These are phyloP conservation scores for Dolichomitus sp. DNA, from an alignment of 2,888 invertebrate genomes.

Conservation along the genomic window DNA sequence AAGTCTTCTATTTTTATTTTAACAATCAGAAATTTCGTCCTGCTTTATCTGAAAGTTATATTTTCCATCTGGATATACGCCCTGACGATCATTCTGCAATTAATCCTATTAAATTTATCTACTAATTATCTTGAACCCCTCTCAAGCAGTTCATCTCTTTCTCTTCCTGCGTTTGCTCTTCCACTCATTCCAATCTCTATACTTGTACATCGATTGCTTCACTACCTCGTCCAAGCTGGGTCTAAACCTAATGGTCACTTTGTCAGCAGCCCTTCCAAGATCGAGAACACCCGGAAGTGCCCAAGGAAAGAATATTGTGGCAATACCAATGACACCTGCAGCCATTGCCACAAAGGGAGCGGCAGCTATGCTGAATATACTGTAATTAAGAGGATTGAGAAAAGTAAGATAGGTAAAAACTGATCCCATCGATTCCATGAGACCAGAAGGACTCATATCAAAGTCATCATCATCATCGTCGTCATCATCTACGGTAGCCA, in stretches of 20 bases:
- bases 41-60: background rate
- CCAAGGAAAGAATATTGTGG: conserved; percentile 90
- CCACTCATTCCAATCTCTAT: conserved; percentile 79
- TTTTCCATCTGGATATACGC: conserved; percentile 23
- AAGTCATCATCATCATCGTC: conserved; percentile 86
- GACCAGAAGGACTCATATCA: conserved; percentile 84
- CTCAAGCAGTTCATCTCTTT: conserved; percentile 73
- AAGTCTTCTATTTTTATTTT: conserved; percentile 3
- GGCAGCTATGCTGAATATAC: conserved; percentile 88
- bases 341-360: conserved; percentile 90
- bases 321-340: conserved; percentile 89
- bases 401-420: conserved; percentile 87
- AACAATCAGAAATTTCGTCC: conserved; percentile 4
- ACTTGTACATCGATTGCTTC: conserved; percentile 74
- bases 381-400: conserved; percentile 88
- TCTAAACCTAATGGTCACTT: conserved; percentile 68
- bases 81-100: conserved; percentile 45
- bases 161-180: conserved; percentile 81
- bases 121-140: background rate
- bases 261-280: conserved; percentile 74
- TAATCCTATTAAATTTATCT: background rate
- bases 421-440: conserved; percentile 87
- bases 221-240: conserved; percentile 78
- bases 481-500: conserved; percentile 57
- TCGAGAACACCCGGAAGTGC: conserved; percentile 87